Evolutionary conservation across 2,113 vertebrate species (phyloP).

Genomic region (Crotalus viridis): DNA sequence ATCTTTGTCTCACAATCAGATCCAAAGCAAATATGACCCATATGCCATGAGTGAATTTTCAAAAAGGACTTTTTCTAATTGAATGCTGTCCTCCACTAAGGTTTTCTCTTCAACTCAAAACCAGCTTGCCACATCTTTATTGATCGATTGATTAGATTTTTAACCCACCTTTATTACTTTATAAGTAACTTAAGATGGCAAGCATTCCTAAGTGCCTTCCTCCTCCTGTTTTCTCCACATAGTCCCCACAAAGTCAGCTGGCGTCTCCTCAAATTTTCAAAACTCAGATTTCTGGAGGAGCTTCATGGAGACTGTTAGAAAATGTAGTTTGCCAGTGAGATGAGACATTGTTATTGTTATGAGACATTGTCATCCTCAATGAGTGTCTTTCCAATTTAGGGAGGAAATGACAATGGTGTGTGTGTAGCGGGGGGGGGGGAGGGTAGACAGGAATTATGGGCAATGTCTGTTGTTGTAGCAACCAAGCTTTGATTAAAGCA

Average conservation of each 20-base stretch:
- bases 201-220: not conserved
- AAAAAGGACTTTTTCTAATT: not conserved
- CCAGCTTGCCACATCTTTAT: not conserved
- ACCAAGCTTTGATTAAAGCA: conserved; percentile 59
- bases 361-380: not conserved
- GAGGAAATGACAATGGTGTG: not conserved
- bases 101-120: not conserved
- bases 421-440: fast-evolving
- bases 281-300: not conserved
- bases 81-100: not conserved
- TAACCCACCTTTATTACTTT: not conserved
- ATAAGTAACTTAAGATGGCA: not conserved
- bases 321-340: not conserved
- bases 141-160: not conserved
- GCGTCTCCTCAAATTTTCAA: not conserved
- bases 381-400: not conserved
- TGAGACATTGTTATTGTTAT: not conserved
- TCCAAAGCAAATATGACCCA: not conserved
- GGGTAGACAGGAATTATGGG: conserved; percentile 15
- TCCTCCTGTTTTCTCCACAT: not conserved
- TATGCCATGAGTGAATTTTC: not conserved
- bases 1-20: not conserved
- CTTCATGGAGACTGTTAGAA: not conserved
- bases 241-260: not conserved
- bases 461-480: conserved; percentile 46